Conservation (phyloP, 2,113 vertebrate species). For the Istiophorus platypterus region DNA sequence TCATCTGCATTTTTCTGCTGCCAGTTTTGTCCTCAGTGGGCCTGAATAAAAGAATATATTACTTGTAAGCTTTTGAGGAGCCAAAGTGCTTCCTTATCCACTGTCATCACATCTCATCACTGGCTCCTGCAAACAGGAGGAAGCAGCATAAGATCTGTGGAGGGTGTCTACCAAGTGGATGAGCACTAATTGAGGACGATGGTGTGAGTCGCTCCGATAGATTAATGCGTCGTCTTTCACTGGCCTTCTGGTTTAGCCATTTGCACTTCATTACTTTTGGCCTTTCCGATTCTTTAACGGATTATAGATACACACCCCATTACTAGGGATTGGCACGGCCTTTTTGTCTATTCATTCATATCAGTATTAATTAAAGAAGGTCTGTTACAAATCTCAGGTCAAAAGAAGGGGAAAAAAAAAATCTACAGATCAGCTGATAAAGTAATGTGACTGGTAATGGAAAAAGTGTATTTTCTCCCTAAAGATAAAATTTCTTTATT, state of each 20-base stretch:
- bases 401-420: background rate
- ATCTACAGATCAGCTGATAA: background rate
- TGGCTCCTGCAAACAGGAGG: constrained; percentile 27
- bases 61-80: constrained; percentile 22
- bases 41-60: constrained; percentile 54
- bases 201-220: constrained; percentile 24
- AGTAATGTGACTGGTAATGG: background rate
- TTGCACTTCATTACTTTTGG: constrained; percentile 54
- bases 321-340: background rate
- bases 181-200: constrained; percentile 47
- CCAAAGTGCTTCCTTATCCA: background rate
- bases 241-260: constrained; percentile 30
- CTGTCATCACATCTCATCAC: constrained; percentile 28
- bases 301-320: constrained; percentile 19
- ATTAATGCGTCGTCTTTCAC: constrained; percentile 29
- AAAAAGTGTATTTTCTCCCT: background rate
- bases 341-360: constrained; percentile 4
- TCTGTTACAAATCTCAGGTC: background rate
- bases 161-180: constrained; percentile 28
- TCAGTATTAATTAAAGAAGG: background rate
- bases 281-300: constrained; percentile 25
- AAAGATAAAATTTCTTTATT: background rate
- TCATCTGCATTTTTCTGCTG: constrained; percentile 31
- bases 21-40: constrained; percentile 36
- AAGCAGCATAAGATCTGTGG: constrained; percentile 25